Base-by-base conservation (phyloP, 1,140 invertebrate genomes). In the Mamestra configurata region DNA sequence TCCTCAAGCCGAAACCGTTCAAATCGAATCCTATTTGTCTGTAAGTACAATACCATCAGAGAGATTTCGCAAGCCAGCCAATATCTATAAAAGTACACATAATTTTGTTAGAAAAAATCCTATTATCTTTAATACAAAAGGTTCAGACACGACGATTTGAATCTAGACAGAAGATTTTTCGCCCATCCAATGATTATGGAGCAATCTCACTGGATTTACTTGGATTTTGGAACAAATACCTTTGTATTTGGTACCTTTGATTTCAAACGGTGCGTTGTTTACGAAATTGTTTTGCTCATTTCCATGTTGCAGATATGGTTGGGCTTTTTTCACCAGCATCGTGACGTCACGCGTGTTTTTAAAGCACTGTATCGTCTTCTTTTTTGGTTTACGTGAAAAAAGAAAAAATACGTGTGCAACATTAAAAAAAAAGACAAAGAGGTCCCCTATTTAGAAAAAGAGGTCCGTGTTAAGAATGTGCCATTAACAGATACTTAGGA, bases 161-260 rank as follows among this genome's bases (percentile, higher is more conserved):
- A 75, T 75, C 71, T 40, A 75, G 71, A 59, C 71, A 43, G 35
- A 55, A 59, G 53, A 31, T 75, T 59, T 73, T 75, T 71, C 37
- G 71, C 71, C 53, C 57, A 75, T 75, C 43, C 71, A n/a, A 75
- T 31, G 51, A 53, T 75, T 75, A 75, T 31, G 31, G 57, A 75
- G 71, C 71, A 75, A 59, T 75, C 22, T 59, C 4, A 59, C 31
- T 75, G 53, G 71, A 59, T 59, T 75, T 75, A 59, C 71, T 27
- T 20, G 55, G 71, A 75, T 75, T 75, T 24, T n/a, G 35, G 37
- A 24, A 75, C 71, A 75, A 75, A 75, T 71, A 75, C 51, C 53
- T 75, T 75, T 75, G n/a, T 59, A 75, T 75, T 31, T 57, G 51
- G 13, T 40, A 43, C 71, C 71, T 75, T 75, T 75, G 71, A 75